Conservation (phyloP, 2,888 invertebrate species). For the Dermolepida albohirtum region DNA sequence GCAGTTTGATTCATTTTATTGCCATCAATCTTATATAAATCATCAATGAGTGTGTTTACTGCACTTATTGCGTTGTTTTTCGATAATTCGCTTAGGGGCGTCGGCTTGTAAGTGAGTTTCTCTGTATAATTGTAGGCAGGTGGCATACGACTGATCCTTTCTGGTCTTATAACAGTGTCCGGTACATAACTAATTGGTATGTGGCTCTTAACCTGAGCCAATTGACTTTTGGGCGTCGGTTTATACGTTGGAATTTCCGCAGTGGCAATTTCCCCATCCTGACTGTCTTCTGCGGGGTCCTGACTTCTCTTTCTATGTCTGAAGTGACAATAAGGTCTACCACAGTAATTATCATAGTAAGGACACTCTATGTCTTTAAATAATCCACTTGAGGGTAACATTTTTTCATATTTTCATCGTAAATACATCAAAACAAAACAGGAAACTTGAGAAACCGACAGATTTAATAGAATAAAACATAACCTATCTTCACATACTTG, state of each 20-base stretch:
- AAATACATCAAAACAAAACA: no score
- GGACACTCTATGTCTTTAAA: constrained; percentile 90
- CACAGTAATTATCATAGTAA: constrained; percentile 84
- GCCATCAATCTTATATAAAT: constrained; percentile 21
- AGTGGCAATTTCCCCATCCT: constrained; percentile 66
- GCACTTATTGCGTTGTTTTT: constrained; percentile 39
- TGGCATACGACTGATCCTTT: constrained; percentile 58
- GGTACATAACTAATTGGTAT: constrained; percentile 68
- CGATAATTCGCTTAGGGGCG: constrained; percentile 62
- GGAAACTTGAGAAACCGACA: no score
- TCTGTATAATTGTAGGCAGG: constrained; percentile 50
- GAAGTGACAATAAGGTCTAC: constrained; percentile 93
- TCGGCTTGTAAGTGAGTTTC: constrained; percentile 62
- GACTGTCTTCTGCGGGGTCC: constrained; percentile 67
- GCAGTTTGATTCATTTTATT: neutral
- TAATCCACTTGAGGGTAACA: constrained; percentile 92
- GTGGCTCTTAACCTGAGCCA: constrained; percentile 64
- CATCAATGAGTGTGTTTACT: constrained; percentile 8
- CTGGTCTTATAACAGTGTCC: constrained; percentile 67
- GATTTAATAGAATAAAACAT: constrained; percentile 11
- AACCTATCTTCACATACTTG: constrained; percentile 39
- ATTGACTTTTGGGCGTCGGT: constrained; percentile 66
- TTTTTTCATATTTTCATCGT: constrained; percentile 61
- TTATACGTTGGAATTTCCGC: constrained; percentile 61
- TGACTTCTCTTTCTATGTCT: constrained; percentile 78